phyloP scores from a whole-genome alignment of 2,888 invertebrate species.

The Agrochola lychnidis region DNA sequence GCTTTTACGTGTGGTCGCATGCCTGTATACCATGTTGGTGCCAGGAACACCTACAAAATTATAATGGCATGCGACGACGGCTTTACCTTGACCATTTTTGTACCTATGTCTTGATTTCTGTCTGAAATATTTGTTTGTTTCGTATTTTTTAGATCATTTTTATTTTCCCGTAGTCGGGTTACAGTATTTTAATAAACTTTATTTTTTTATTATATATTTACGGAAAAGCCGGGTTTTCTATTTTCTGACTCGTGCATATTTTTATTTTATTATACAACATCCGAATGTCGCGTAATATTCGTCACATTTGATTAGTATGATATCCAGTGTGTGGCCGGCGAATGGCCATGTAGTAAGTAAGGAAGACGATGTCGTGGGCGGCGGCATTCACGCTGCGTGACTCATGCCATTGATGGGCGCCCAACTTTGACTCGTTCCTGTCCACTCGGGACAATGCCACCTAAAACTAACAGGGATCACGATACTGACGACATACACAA shows the following conservation, averaged over 20 bases:
- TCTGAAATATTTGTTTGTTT: too few relatives aligned
- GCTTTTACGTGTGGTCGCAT: too few relatives aligned
- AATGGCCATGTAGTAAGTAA: slow-evolving; percentile 65
- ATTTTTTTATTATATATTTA: too few relatives aligned
- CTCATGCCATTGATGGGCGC: slow-evolving; percentile 68
- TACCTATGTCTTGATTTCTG: too few relatives aligned
- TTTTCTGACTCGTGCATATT: not conserved
- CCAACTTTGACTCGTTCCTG: slow-evolving; percentile 60
- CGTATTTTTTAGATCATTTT: too few relatives aligned
- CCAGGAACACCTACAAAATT: too few relatives aligned
- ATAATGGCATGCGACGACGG: too few relatives aligned
- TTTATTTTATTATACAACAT: slow-evolving; percentile 16
- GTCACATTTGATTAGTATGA: slow-evolving; percentile 61
- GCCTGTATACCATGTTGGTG: too few relatives aligned
- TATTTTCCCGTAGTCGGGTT: too few relatives aligned
- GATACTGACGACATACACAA: slow-evolving; percentile 1
- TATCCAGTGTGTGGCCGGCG: slow-evolving; percentile 63
- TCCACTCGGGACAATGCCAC: slow-evolving; percentile 52
- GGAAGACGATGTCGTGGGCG: slow-evolving; percentile 72
- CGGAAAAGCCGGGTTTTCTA: not conserved
- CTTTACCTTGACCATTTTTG: too few relatives aligned
- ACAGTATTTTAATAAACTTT: too few relatives aligned
- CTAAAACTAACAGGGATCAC: slow-evolving; percentile 25
- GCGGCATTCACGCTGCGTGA: slow-evolving; percentile 69
- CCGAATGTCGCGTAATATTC: slow-evolving; percentile 47